Evolutionary conservation across 2,888 invertebrate species (phyloP).

Genomic region (Noctua fimbriata): DNA sequence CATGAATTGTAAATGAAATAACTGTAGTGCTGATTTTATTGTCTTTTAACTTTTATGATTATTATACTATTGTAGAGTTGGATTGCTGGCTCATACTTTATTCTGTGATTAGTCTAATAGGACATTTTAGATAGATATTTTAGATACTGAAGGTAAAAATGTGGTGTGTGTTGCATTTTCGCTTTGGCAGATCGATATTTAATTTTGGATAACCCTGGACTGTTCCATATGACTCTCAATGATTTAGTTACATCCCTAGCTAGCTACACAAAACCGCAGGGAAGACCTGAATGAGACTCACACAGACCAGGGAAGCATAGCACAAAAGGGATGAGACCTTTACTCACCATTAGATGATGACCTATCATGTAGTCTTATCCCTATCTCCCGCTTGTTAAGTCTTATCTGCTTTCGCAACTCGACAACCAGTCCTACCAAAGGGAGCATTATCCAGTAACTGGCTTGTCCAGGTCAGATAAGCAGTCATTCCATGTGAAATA

Average conservation of each 20-base stretch:
- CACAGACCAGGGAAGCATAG: not conserved
- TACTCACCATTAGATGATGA: not conserved
- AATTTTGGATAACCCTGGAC: no score
- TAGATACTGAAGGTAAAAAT: not conserved
- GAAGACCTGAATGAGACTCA: not conserved
- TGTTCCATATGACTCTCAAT: not conserved
- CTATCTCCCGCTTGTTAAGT: not conserved
- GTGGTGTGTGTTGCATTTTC: not conserved
- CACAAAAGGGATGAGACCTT: not conserved
- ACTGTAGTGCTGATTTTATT: slow-evolving; percentile 38
- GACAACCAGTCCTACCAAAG: not conserved
- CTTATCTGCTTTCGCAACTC: not conserved
- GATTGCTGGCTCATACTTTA: not conserved
- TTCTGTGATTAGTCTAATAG: not conserved
- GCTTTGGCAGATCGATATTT: not conserved
- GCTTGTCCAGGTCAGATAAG: not conserved
- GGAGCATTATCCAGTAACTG: not conserved
- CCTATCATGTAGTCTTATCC: not conserved
- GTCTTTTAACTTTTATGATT: slow-evolving; percentile 22
- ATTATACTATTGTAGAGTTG: slow-evolving; percentile 7
- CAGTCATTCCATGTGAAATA: not conserved
- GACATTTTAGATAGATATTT: no score
- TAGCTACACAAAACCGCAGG: not conserved
- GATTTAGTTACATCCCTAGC: not conserved
- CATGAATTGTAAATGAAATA: slow-evolving; percentile 29